These are phyloP conservation scores for Elaeidobius kamerunicus DNA, from an alignment of 2,888 invertebrate genomes.

Conservation along the genomic window DNA sequence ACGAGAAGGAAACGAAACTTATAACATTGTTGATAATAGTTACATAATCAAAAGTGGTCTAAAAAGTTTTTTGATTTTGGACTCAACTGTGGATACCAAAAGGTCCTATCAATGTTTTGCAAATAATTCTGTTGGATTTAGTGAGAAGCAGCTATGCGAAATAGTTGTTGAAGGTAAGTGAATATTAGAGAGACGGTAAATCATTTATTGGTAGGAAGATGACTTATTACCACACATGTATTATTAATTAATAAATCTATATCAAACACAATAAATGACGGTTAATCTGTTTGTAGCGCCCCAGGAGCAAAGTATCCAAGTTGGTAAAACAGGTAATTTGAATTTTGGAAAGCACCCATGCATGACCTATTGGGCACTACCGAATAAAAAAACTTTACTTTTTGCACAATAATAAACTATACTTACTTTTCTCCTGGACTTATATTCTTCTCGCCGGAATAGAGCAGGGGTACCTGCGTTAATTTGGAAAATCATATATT, in stretches of 20 bases:
- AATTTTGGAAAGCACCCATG: slow-evolving; percentile 3
- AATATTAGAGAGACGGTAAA: neutral
- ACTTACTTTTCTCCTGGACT: too few relatives aligned
- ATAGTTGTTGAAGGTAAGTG: slow-evolving; percentile 63
- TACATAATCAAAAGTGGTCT: slow-evolving; percentile 50
- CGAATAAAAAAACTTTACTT: too few relatives aligned
- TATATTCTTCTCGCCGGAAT: too few relatives aligned
- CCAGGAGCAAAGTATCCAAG: slow-evolving; percentile 65
- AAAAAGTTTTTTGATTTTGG: slow-evolving; percentile 62
- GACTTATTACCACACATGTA: neutral
- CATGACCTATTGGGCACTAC: slow-evolving; percentile 8
- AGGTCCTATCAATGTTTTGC: slow-evolving; percentile 83
- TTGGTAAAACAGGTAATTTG: slow-evolving; percentile 51
- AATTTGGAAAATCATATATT: too few relatives aligned
- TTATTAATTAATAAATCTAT: neutral
- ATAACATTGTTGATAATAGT: slow-evolving; percentile 58
- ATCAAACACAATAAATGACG: neutral
- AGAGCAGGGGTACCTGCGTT: too few relatives aligned
- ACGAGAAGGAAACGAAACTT: slow-evolving; percentile 80
- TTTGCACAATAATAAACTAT: too few relatives aligned
- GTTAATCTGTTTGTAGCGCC: slow-evolving; percentile 54
- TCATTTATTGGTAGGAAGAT: neutral
- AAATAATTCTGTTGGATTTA: slow-evolving; percentile 74
- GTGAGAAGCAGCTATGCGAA: slow-evolving; percentile 57
- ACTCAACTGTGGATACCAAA: slow-evolving; percentile 59